Evolutionary conservation across 92 coral and sea anemone genomes (phyloP), one percentile per base, ranked within the genome.

Genomic region (Pocillopora meandrina): DNA sequence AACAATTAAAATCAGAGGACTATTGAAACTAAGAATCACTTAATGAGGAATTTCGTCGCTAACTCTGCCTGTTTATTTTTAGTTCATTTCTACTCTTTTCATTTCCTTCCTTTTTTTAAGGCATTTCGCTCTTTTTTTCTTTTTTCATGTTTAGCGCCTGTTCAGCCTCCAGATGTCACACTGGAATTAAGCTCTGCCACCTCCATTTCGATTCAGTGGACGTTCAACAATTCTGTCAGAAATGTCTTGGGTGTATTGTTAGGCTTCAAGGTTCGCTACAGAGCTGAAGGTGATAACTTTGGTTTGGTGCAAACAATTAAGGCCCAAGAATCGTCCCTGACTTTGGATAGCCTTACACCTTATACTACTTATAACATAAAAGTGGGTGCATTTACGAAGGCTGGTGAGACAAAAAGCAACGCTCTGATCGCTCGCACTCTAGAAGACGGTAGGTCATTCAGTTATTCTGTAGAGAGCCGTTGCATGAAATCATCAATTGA

Each of bases 331-430:
- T 67, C 72, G 17, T 26, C 72, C 12, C 15, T 67, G 33, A 67
- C 72, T 16, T 42, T 67, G 72, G 8, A 7, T 33, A 26, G 33
- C 33, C 12, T 31, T 16, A 2, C 11, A 67, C 72, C 72, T 26
- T 67, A 2, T 42, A 23, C 72, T 26, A 26, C 12, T 6, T 67
- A 67, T 67, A 67, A 67, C 9, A 5, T 67, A 16, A 26, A 35
- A 67, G 72, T 67, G 72, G 72, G 72, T 16, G 72, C 72, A 2
- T 67, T 67, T 67, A 67, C 72, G 33, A 35, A 11, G 10, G 71
- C 71, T 66, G 71, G 71, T 10, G 72, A 67, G 33, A 67, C 72
- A 11, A 67, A 21, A 9, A 26, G 72, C 36, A 67, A 9, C 47
- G 7, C 72, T 9, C 17, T 67, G 23, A 16, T 66, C 13, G 72